Conservation (phyloP, 2,797 vertebrate genomes). For the Pteronotus mesoamericanus region DNA sequence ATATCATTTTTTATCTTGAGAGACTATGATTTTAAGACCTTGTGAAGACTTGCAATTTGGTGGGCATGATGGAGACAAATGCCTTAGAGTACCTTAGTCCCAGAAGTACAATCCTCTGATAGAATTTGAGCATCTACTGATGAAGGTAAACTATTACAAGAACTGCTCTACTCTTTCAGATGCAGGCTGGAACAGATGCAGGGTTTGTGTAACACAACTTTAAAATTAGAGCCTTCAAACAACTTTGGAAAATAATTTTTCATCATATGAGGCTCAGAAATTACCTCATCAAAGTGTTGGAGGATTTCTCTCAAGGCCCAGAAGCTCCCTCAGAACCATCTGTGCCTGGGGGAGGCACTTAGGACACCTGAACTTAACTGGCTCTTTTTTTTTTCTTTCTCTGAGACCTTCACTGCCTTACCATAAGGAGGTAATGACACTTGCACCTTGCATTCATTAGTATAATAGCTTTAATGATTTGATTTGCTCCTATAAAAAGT, state of each 20-base stretch:
- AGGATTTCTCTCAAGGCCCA: neutral
- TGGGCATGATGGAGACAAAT: neutral
- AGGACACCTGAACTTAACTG: neutral
- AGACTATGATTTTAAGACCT: neutral
- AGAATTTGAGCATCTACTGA: neutral
- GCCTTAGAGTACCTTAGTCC: neutral
- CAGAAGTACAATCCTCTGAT: neutral
- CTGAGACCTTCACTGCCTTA: constrained; percentile 2
- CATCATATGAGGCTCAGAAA: neutral
- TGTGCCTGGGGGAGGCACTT: neutral
- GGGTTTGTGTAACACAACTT: neutral
- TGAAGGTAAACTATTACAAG: neutral
- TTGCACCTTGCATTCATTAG: constrained; percentile 47
- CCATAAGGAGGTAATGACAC: constrained; percentile 21
- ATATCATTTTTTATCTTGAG: constrained; percentile 2
- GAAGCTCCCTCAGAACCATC: neutral
- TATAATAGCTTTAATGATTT: constrained; percentile 50
- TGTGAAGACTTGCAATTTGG: neutral
- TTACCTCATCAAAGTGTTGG: neutral
- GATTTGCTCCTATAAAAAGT: neutral
- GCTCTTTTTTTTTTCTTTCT: neutral
- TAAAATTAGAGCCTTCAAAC: neutral
- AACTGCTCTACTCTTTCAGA: neutral
- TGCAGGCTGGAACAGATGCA: neutral
- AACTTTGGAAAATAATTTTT: neutral